These are phyloP conservation scores for Drosophila robusta DNA, from an alignment of 2,888 invertebrate genomes.

Conservation along the genomic window DNA sequence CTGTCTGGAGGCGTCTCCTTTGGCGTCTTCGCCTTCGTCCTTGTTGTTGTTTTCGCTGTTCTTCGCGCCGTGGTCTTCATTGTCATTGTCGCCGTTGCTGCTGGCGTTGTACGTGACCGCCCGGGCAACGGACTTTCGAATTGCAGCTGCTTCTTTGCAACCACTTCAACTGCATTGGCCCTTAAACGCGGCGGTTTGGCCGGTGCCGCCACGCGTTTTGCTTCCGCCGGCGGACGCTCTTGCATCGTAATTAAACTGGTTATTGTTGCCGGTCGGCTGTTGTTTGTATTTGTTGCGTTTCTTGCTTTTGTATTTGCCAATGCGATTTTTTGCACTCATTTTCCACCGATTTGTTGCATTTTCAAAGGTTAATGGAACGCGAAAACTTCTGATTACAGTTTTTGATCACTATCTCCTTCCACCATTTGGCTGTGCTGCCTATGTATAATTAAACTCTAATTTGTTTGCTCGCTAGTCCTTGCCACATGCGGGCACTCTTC, in stretches of 20 bases:
- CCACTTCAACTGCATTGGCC: constrained; percentile 18
- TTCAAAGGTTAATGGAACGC: constrained; percentile 40
- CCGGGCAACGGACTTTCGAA: constrained; percentile 78
- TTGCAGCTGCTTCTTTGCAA: constrained; percentile 76
- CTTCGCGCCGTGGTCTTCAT: constrained; percentile 17
- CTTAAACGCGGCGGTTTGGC: constrained; percentile 59
- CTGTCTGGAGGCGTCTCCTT: constrained; percentile 17
- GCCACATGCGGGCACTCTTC: constrained; percentile 52
- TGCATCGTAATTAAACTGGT: constrained; percentile 49
- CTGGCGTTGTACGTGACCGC: constrained; percentile 44
- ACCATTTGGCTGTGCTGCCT: constrained; percentile 31
- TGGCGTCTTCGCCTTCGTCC: constrained; percentile 17
- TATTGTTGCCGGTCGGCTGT: constrained; percentile 27
- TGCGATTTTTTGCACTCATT: constrained; percentile 43
- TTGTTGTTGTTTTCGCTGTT: constrained; percentile 28
- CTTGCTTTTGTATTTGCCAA: constrained; percentile 19
- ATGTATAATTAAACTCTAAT: constrained; percentile 70
- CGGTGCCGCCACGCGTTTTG: constrained; percentile 41
- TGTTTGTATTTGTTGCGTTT: constrained; percentile 35
- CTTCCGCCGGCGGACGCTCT: constrained; percentile 48
- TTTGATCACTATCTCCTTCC: constrained; percentile 15
- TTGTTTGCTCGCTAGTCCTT: constrained; percentile 63
- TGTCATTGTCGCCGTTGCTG: constrained; percentile 30
- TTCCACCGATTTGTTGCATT: constrained; percentile 51
- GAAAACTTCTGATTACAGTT: constrained; percentile 13